Percentiles rank a stretch among this genome's conserved stretches.
Conservation (phyloP, 2,888 invertebrate genomes). For the Coelinius sp. region DNA sequence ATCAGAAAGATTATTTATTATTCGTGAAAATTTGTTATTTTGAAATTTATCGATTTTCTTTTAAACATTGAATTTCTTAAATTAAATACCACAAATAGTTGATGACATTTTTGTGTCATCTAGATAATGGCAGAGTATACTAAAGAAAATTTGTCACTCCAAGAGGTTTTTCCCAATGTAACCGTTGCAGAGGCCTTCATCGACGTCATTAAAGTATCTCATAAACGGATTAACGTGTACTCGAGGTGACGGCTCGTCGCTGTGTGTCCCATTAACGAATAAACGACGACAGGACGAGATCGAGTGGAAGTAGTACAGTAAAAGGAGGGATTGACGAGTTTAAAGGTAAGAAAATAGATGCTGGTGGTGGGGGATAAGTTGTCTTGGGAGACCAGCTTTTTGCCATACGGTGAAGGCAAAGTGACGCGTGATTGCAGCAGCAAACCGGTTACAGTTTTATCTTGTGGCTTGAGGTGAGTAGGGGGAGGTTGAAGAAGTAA, state of each 20-base stretch:
- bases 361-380: background rate
- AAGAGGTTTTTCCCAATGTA: conserved; percentile 9
- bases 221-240: conserved; percentile 47
- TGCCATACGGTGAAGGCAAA: conserved; percentile 16
- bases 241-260: conserved; percentile 38
- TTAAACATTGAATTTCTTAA: too few species aligned
- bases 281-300: conserved; percentile 30
- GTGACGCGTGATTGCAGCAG: conserved; percentile 31
- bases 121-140: too few species aligned
- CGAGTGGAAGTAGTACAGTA: conserved; percentile 17
- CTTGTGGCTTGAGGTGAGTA: conserved; percentile 35
- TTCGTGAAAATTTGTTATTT: too few species aligned
- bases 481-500: conserved; percentile 33
- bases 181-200: conserved; percentile 26
- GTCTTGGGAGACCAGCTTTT: conserved; percentile 13
- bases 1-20: background rate
- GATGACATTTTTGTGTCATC: background rate
- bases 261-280: conserved; percentile 31
- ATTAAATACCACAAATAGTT: too few species aligned
- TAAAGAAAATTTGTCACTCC: background rate
- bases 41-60: too few species aligned
- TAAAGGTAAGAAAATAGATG: background rate
- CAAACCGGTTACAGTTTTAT: conserved; percentile 47
- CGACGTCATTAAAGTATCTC: conserved; percentile 44
- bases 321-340: background rate